These are phyloP conservation scores for Ficedula albicollis DNA, from an alignment of 2,797 vertebrate genomes.

Conservation along the genomic window DNA sequence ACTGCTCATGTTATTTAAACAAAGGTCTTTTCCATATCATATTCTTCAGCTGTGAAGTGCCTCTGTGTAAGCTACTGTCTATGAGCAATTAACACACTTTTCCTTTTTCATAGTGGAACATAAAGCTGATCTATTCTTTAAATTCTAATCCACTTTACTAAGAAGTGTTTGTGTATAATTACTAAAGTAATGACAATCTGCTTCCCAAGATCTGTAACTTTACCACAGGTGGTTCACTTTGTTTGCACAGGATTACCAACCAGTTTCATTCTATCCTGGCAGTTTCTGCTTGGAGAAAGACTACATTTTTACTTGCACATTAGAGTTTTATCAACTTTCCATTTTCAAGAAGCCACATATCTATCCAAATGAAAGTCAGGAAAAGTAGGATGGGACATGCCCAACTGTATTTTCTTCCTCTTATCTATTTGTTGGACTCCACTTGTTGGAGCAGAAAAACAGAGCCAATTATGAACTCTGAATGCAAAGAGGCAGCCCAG, in stretches of 20 bases:
- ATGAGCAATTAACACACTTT: constrained; percentile 34
- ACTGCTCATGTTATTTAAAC: constrained; percentile 5
- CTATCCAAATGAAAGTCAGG: background rate
- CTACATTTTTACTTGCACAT: background rate
- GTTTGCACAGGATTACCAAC: constrained; percentile 5
- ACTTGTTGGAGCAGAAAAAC: constrained; percentile 20
- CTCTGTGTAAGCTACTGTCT: constrained; percentile 42
- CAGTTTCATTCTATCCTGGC: background rate
- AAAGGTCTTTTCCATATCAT: constrained; percentile 42
- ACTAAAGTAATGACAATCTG: constrained; percentile 48
- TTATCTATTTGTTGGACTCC: background rate
- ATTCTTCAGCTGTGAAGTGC: constrained; percentile 38
- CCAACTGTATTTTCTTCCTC: background rate
- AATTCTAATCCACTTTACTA: constrained; percentile 60
- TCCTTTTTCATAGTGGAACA: constrained; percentile 32
- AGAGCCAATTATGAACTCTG: background rate
- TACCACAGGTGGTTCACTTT: constrained; percentile 53
- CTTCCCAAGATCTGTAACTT: constrained; percentile 50
- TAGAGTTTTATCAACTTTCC: background rate
- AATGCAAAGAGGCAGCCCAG: background rate
- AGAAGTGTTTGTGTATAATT: constrained; percentile 52
- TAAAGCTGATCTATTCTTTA: constrained; percentile 42
- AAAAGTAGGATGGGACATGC: background rate
- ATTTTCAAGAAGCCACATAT: background rate
- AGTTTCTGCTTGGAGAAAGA: background rate